Evolutionary conservation across 2,888 invertebrate species (phyloP).

Genomic region (Anticlea derivata): DNA sequence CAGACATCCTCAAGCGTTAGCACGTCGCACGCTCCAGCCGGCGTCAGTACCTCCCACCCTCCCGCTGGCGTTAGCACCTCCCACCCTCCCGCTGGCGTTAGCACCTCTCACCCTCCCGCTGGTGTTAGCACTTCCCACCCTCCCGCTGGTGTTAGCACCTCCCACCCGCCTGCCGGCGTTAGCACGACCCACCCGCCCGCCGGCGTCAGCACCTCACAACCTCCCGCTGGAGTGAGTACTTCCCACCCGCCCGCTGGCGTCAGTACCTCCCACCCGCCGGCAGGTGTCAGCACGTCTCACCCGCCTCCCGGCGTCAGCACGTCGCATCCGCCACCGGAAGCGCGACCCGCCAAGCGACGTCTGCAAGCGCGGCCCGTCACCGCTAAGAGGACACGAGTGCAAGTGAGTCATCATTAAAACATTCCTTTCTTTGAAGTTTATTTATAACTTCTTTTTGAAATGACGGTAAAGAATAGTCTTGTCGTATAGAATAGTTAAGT

Average conservation of each 20-base stretch:
- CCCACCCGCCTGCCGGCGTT: slow-evolving; percentile 41
- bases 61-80: slow-evolving; percentile 54
- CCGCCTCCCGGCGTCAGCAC: slow-evolving; percentile 54
- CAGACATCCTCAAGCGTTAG: slow-evolving; percentile 55
- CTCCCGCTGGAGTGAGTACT: slow-evolving; percentile 51
- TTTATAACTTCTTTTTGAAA: no score
- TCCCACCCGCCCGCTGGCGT: slow-evolving; percentile 52
- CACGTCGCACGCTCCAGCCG: slow-evolving; percentile 46
- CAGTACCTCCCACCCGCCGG: slow-evolving; percentile 53
- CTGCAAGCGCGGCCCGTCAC: slow-evolving; percentile 70
- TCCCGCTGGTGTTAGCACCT: slow-evolving; percentile 49
- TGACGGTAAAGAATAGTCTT: no score
- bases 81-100: slow-evolving; percentile 46
- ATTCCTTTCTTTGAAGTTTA: no score
- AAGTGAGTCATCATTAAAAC: slow-evolving; percentile 56
- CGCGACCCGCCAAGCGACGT: slow-evolving; percentile 68
- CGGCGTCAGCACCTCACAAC: slow-evolving; percentile 46
- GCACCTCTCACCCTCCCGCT: slow-evolving; percentile 46
- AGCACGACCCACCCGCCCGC: slow-evolving; percentile 43
- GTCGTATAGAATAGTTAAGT: no score
- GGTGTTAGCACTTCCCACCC: slow-evolving; percentile 50
- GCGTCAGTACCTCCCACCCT: slow-evolving; percentile 49
- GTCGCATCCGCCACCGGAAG: slow-evolving; percentile 64
- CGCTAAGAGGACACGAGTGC: slow-evolving; percentile 81
- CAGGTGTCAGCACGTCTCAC: slow-evolving; percentile 51